These are phyloP conservation scores for Chaunax sp. DNA, from an alignment of 2,797 vertebrate genomes.

Conservation along the genomic window DNA sequence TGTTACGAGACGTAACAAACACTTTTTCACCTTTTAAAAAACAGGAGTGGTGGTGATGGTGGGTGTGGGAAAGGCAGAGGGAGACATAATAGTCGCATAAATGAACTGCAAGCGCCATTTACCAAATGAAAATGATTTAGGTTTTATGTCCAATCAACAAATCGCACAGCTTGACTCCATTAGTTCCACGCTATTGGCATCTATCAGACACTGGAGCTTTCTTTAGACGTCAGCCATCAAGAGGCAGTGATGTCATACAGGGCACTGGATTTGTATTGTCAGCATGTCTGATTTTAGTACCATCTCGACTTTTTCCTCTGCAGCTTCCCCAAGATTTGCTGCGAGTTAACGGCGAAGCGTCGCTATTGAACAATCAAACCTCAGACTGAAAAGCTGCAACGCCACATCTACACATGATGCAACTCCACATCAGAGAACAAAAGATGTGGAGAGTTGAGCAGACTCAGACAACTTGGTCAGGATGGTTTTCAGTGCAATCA, in stretches of 20 bases:
- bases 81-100: slow-evolving; percentile 46
- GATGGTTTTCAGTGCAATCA: slow-evolving; percentile 59
- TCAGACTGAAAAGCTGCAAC: slow-evolving; percentile 16
- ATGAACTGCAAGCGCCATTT: slow-evolving; percentile 47
- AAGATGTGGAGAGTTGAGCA: slow-evolving; percentile 31
- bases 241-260: slow-evolving; percentile 65
- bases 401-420: slow-evolving; percentile 41
- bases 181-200: slow-evolving; percentile 75
- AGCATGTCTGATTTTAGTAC: slow-evolving; percentile 54
- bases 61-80: slow-evolving; percentile 44
- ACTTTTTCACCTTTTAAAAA: slow-evolving; percentile 43
- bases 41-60: slow-evolving; percentile 21
- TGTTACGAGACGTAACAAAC: slow-evolving; percentile 50
- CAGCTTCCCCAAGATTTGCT: slow-evolving; percentile 54
- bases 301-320: slow-evolving; percentile 27
- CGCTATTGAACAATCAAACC: slow-evolving; percentile 33
- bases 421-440: slow-evolving; percentile 40
- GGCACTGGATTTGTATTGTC: slow-evolving; percentile 50
- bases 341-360: slow-evolving; percentile 29
- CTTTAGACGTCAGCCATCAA: slow-evolving; percentile 47
- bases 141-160: slow-evolving; percentile 70
- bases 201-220: slow-evolving; percentile 65
- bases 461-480: slow-evolving; percentile 50
- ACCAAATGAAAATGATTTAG: slow-evolving; percentile 75
- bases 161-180: slow-evolving; percentile 75